phyloP scores from a whole-genome alignment of 2,113 vertebrate species.

The Gnathonemus echidnorhynchus region DNA sequence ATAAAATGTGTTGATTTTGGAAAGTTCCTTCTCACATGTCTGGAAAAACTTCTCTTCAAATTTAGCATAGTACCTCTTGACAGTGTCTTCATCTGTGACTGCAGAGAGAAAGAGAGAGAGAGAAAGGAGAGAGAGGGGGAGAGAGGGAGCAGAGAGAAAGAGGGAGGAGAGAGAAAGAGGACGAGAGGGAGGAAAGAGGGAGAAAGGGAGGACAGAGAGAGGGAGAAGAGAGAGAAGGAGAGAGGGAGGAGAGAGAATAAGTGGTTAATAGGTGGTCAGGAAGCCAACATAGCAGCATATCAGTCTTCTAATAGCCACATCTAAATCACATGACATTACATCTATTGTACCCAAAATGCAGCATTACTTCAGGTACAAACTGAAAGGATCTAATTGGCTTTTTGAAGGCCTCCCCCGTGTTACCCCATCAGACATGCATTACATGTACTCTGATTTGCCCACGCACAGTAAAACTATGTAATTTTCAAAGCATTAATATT shows the following conservation, averaged over 20 bases:
- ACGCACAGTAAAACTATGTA: not conserved
- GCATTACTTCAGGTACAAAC: not conserved
- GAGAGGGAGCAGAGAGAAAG: not conserved
- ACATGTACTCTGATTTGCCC: not conserved
- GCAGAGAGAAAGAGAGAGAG: slow-evolving; percentile 16
- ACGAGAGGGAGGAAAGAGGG: not conserved
- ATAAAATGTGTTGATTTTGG: slow-evolving; percentile 99
- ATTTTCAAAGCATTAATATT: not conserved
- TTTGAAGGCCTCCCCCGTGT: not conserved
- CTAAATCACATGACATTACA: not conserved
- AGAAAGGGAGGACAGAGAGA: not conserved
- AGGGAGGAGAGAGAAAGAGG: not conserved
- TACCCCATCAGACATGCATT: not conserved
- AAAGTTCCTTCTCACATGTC: slow-evolving; percentile 95
- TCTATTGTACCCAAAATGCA: not conserved
- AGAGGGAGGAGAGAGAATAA: not conserved
- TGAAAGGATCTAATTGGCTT: not conserved
- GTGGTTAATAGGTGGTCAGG: not conserved
- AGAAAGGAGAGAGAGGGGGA: not conserved
- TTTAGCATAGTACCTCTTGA: slow-evolving; percentile 96
- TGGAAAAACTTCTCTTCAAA: slow-evolving; percentile 99
- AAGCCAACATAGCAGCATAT: not conserved
- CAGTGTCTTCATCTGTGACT: slow-evolving; percentile 95
- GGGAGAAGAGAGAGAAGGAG: not conserved
- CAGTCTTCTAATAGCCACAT: not conserved